Percentiles rank a stretch among this genome's conserved stretches.
phyloP scores from a whole-genome alignment of 1,140 invertebrate genomes.

The Metopolophium dirhodum region DNA sequence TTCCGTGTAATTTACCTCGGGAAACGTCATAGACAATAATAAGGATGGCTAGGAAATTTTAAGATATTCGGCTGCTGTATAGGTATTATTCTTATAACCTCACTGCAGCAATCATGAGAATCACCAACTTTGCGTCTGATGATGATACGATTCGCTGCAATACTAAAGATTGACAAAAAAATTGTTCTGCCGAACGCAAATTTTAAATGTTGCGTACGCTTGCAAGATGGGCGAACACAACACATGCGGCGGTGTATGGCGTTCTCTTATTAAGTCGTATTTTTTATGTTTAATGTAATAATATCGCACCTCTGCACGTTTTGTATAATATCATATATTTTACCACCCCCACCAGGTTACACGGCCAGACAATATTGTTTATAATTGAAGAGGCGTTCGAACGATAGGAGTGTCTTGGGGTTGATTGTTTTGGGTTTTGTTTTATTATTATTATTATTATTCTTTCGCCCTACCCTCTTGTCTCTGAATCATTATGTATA shows the following conservation, averaged over 20 bases:
- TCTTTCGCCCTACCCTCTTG: background rate
- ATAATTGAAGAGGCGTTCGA: background rate
- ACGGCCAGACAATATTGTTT: background rate
- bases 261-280: background rate
- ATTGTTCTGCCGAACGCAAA: background rate
- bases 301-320: background rate
- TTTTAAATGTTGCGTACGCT: background rate
- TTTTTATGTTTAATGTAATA: background rate
- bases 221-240: background rate
- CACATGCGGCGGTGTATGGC: background rate
- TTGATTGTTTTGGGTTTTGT: background rate
- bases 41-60: too few relatives aligned
- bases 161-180: too few relatives aligned
- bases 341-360: background rate
- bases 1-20: too few relatives aligned
- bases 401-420: constrained; percentile 9
- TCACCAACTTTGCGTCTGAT: too few relatives aligned
- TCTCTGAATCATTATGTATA: background rate
- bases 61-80: too few relatives aligned
- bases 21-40: too few relatives aligned
- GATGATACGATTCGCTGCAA: too few relatives aligned
- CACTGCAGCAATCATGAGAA: too few relatives aligned
- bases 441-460: background rate
- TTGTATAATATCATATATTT: background rate
- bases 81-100: too few relatives aligned